A percentile compares a stretch with the other conserved stretches of the same genome.
phyloP scores from a whole-genome alignment of 2,888 invertebrate genomes.

The Dysmachus trigonus region DNA sequence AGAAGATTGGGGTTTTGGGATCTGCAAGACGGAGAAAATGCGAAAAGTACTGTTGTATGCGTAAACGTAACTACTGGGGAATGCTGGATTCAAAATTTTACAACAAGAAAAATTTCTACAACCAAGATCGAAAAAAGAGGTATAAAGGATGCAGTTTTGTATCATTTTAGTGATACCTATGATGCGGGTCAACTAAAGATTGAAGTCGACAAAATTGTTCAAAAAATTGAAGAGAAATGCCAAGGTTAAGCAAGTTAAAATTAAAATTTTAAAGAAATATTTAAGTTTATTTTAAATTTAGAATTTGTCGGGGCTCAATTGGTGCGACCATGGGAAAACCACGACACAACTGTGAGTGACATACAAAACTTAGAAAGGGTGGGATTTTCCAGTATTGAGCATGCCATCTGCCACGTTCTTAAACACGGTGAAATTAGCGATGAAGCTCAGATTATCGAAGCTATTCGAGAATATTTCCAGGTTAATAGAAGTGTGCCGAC shows the following conservation, averaged over 20 bases:
- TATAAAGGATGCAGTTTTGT: neutral
- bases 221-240: neutral
- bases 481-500: neutral
- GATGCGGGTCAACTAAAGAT: neutral
- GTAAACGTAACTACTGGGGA: neutral
- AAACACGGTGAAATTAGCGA: neutral
- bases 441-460: neutral
- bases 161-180: neutral
- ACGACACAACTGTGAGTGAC: neutral
- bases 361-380: neutral
- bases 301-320: slow-evolving; percentile 2
- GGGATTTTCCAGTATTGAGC: neutral
- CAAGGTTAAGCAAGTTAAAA: neutral
- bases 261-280: neutral
- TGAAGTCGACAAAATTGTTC: neutral
- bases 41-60: neutral
- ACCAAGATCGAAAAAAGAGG: neutral
- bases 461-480: neutral
- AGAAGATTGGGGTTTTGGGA: neutral
- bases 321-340: neutral
- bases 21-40: neutral
- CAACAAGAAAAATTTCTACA: neutral
- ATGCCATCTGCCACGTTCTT: slow-evolving; percentile 5
- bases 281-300: neutral
- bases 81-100: neutral